A percentile compares a stretch with the other conserved stretches of the same genome.
Conservation (phyloP, 2,888 invertebrate species). For the Euspilapteryx auroguttella region DNA sequence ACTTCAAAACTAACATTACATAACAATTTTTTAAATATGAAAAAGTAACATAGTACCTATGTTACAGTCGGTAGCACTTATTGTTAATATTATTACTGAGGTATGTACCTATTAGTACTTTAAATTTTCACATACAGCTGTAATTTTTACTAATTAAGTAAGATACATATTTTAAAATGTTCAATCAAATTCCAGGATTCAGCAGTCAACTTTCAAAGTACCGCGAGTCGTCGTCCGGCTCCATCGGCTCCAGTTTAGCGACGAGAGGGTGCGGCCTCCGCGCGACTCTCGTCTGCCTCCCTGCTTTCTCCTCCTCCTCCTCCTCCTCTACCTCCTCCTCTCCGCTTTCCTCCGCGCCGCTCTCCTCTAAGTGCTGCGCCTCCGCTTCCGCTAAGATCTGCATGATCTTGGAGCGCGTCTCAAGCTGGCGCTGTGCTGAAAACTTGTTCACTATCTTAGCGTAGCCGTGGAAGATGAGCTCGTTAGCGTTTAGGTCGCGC, state of each 20-base stretch:
- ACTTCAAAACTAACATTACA: no score
- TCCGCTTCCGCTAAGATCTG: conserved; percentile 10
- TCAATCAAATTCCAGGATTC: no score
- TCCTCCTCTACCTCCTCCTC: background rate
- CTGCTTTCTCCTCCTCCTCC: background rate
- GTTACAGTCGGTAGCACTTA: no score
- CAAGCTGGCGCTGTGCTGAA: conserved; percentile 7
- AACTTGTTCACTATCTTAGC: conserved; percentile 10
- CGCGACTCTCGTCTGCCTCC: background rate
- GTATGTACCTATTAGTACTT: no score
- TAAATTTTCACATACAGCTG: no score
- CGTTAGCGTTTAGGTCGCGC: conserved; percentile 3
- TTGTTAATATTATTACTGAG: no score
- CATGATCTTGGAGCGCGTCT: conserved; percentile 8
- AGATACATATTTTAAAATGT: no score
- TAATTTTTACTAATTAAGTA: no score
- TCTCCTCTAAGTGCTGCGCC: conserved; percentile 8
- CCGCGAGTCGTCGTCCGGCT: background rate
- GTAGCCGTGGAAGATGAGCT: conserved; percentile 9
- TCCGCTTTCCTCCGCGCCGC: no score
- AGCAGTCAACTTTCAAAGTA: no score
- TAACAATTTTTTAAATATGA: no score
- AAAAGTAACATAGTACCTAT: no score
- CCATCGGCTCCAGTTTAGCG: background rate
- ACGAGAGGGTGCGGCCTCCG: background rate